Conservation (phyloP, 2,888 invertebrate species). For the Congeria kusceri region DNA sequence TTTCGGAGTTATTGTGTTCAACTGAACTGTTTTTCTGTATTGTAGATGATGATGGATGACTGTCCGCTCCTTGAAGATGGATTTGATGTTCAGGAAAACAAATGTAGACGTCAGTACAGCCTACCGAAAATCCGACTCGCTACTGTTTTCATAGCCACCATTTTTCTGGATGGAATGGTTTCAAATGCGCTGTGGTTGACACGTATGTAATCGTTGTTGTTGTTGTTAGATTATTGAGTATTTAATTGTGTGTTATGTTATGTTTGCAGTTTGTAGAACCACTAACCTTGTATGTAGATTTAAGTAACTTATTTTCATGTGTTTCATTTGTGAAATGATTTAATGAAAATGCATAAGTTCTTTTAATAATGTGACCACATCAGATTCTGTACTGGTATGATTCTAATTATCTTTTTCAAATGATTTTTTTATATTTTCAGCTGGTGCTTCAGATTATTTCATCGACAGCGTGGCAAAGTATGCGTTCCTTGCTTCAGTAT, state of each 20-base stretch:
- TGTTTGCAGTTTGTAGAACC: too few relatives aligned
- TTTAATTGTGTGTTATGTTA: too few relatives aligned
- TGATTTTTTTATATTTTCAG: slow-evolving; percentile 74
- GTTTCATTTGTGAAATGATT: too few relatives aligned
- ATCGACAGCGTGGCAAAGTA: slow-evolving; percentile 81
- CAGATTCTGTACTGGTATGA: too few relatives aligned
- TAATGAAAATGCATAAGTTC: too few relatives aligned
- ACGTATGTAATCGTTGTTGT: too few relatives aligned
- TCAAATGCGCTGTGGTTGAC: slow-evolving; percentile 77
- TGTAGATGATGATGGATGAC: slow-evolving; percentile 6
- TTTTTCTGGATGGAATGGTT: slow-evolving; percentile 76
- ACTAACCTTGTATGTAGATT: too few relatives aligned
- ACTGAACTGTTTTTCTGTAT: neutral
- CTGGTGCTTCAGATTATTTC: slow-evolving; percentile 80
- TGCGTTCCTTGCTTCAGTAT: slow-evolving; percentile 77
- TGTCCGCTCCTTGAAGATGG: neutral
- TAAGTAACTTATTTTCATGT: too few relatives aligned
- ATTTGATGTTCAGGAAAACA: slow-evolving; percentile 7
- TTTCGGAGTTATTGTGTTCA: neutral
- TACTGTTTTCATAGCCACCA: slow-evolving; percentile 68
- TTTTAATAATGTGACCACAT: too few relatives aligned
- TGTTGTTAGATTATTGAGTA: too few relatives aligned
- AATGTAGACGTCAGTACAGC: slow-evolving; percentile 61
- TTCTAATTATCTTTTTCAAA: too few relatives aligned
- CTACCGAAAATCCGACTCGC: slow-evolving; percentile 73